phyloP scores from a whole-genome alignment of 2,888 invertebrate species.

The Operophtera brumata region DNA sequence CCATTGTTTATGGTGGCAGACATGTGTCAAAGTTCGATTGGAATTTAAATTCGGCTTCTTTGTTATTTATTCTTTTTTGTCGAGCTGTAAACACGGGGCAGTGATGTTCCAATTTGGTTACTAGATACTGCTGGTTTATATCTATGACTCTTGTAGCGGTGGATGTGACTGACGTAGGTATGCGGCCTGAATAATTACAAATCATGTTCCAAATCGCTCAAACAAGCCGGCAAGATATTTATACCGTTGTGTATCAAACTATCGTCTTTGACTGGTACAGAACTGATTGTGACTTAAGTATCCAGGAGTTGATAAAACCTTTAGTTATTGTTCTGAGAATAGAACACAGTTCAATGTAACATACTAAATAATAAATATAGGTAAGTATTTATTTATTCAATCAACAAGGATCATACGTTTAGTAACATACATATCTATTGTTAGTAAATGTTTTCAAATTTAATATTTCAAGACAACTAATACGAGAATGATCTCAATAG shows the following conservation, averaged over 20 bases:
- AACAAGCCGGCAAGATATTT: slow-evolving; percentile 28
- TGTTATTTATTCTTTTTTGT: slow-evolving; percentile 74
- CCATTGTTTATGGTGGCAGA: slow-evolving; percentile 81
- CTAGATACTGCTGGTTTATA: slow-evolving; percentile 53
- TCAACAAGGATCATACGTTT: too few species aligned
- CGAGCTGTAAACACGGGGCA: slow-evolving; percentile 77
- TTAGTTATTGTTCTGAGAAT: too few species aligned
- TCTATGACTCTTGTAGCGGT: slow-evolving; percentile 69
- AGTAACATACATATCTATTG: too few species aligned
- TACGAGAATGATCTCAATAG: too few species aligned
- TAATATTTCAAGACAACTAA: too few species aligned
- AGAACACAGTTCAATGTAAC: too few species aligned
- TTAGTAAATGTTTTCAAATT: too few species aligned
- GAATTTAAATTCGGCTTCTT: slow-evolving; percentile 81
- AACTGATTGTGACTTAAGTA: too few species aligned
- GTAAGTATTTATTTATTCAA: too few species aligned
- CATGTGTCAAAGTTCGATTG: slow-evolving; percentile 81
- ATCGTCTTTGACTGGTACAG: neutral
- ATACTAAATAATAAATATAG: too few species aligned
- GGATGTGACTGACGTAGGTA: slow-evolving; percentile 75
- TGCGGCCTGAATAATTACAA: slow-evolving; percentile 74
- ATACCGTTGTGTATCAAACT: too few species aligned
- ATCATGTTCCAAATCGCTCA: slow-evolving; percentile 56
- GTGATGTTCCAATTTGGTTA: slow-evolving; percentile 80
- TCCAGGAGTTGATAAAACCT: too few species aligned